Percentiles rank a stretch among this genome's conserved stretches.
Evolutionary conservation across 2,113 vertebrate species (phyloP).

Genomic region (Rhinolophus ferrumequinum): DNA sequence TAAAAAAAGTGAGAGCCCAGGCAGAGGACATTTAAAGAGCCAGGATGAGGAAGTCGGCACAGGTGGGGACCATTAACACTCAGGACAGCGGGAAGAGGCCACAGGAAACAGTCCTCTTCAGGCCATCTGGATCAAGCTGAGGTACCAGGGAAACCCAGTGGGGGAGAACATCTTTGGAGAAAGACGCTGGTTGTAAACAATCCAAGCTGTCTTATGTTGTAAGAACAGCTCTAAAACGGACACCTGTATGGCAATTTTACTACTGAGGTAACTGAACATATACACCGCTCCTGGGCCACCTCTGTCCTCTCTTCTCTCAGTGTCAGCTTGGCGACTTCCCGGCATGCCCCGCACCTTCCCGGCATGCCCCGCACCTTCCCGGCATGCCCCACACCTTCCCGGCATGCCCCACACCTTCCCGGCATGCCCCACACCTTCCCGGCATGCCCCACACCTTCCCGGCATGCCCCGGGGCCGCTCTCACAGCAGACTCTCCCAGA

Average conservation of each 20-base stretch:
- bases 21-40: neutral
- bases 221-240: neutral
- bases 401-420: rapidly evolving
- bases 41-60: neutral
- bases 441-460: rapidly evolving
- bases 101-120: neutral
- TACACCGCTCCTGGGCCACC: rapidly evolving
- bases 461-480: rapidly evolving
- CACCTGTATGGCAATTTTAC: neutral
- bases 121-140: neutral
- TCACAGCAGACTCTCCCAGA: rapidly evolving
- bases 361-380: neutral
- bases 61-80: neutral
- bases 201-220: neutral
- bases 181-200: neutral
- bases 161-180: neutral
- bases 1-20: neutral
- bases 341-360: neutral
- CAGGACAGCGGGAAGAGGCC: neutral
- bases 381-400: neutral
- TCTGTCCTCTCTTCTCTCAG: neutral
- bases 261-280: neutral
- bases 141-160: neutral
- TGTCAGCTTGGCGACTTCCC: neutral
- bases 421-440: neutral